phyloP scores from a whole-genome alignment of 2,888 invertebrate genomes.

The Scaptomyza caliginosa region DNA sequence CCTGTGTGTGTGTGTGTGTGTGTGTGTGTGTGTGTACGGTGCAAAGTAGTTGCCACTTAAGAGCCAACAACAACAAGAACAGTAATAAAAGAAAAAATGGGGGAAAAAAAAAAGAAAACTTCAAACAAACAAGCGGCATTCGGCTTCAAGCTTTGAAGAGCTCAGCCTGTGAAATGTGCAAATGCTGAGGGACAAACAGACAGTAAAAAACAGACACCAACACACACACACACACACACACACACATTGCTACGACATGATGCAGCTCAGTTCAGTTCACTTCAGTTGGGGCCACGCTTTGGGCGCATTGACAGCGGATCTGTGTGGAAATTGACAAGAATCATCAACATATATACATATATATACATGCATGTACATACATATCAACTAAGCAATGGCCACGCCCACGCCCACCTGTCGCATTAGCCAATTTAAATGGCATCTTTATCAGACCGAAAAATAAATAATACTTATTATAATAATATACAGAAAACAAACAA shows the following conservation, averaged over 20 bases:
- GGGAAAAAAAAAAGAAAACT: slow-evolving; percentile 35
- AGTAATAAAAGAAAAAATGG: slow-evolving; percentile 7
- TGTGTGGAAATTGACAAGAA: slow-evolving; percentile 38
- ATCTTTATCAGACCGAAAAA: slow-evolving; percentile 21
- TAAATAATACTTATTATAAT: background rate
- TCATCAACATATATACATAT: background rate
- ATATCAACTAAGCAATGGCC: background rate
- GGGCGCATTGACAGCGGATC: slow-evolving; percentile 56
- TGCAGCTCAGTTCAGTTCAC: slow-evolving; percentile 15
- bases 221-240: slow-evolving; percentile 11
- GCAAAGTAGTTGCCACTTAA: slow-evolving; percentile 77
- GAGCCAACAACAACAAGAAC: slow-evolving; percentile 22
- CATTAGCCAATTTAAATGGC: slow-evolving; percentile 39
- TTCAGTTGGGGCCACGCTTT: slow-evolving; percentile 20
- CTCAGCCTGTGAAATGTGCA: slow-evolving; percentile 31
- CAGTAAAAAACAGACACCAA: slow-evolving; percentile 38
- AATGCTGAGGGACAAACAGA: slow-evolving; percentile 20
- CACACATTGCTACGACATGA: background rate
- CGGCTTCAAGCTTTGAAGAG: slow-evolving; percentile 53
- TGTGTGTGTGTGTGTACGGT: slow-evolving; percentile 49
- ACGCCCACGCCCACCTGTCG: slow-evolving; percentile 27
- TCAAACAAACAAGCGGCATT: slow-evolving; percentile 64
- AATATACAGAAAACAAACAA: background rate
- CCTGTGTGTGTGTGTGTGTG: slow-evolving; percentile 9
- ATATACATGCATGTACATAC: slow-evolving; percentile 13